phyloP scores from a whole-genome alignment of 1,140 invertebrate species.

The Magallana gigas region DNA sequence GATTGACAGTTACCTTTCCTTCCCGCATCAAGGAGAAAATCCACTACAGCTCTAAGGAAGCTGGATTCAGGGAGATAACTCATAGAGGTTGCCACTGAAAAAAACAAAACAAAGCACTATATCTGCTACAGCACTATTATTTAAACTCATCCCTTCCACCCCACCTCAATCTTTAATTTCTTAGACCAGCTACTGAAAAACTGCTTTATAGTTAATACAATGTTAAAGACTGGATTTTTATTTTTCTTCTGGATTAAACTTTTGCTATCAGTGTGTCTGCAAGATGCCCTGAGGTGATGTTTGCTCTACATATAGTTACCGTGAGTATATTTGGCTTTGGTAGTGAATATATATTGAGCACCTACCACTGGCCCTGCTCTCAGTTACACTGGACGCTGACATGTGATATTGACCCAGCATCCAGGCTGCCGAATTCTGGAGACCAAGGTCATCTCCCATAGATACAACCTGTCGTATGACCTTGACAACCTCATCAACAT shows the following conservation, averaged over 20 bases:
- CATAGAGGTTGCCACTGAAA: slow-evolving; percentile 69
- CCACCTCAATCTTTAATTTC: too few relatives aligned
- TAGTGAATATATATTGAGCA: too few relatives aligned
- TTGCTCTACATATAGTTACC: too few relatives aligned
- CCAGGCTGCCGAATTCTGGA: slow-evolving; percentile 70
- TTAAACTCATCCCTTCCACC: too few relatives aligned
- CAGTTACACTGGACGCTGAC: slow-evolving; percentile 64
- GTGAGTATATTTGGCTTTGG: too few relatives aligned
- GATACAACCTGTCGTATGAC: slow-evolving; percentile 55
- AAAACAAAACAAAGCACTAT: slow-evolving; percentile 61
- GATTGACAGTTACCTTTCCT: slow-evolving; percentile 62
- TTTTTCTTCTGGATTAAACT: too few relatives aligned
- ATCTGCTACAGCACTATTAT: slow-evolving; percentile 56
- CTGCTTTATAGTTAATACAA: too few relatives aligned
- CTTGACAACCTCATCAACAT: slow-evolving; percentile 61
- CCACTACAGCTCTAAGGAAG: slow-evolving; percentile 68
- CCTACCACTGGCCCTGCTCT: slow-evolving; percentile 67
- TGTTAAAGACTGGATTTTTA: too few relatives aligned
- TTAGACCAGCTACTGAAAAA: too few relatives aligned
- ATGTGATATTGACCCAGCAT: slow-evolving; percentile 72
- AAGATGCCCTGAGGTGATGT: too few relatives aligned
- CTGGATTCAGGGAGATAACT: slow-evolving; percentile 71
- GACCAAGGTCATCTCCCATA: slow-evolving; percentile 64
- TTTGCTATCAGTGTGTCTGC: too few relatives aligned
- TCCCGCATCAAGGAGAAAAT: slow-evolving; percentile 71